phyloP scores from a whole-genome alignment of 2,113 vertebrate genomes.

The Paradoxurus hermaphroditus region DNA sequence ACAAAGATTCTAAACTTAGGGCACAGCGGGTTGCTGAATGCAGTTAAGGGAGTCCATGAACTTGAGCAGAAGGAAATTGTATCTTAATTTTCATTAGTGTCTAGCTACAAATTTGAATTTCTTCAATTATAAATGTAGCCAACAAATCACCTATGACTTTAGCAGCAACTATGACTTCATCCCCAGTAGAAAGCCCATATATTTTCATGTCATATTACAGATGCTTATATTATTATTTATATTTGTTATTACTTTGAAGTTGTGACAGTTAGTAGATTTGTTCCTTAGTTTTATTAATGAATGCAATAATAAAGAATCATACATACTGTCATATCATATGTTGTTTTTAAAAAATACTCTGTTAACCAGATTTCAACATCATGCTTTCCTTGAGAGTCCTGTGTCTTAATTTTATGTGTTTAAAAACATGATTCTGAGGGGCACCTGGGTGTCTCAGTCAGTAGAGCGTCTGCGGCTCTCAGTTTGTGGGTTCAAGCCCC shows the following conservation, averaged over 20 bases:
- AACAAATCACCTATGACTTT: not conserved
- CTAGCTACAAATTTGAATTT: not conserved
- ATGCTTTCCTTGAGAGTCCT: not conserved
- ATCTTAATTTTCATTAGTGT: not conserved
- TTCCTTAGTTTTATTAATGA: not conserved
- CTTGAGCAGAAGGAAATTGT: not conserved
- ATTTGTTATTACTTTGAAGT: not conserved
- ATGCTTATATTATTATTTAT: not conserved
- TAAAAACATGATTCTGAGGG: not conserved
- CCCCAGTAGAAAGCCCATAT: not conserved
- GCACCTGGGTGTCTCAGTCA: too few species aligned
- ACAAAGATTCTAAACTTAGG: not conserved
- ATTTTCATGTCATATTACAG: not conserved
- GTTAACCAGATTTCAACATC: not conserved
- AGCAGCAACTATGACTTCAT: not conserved
- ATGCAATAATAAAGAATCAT: not conserved
- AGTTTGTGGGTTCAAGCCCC: too few species aligned
- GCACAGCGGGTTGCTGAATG: fast-evolving
- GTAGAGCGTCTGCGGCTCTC: too few species aligned
- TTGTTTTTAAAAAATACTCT: not conserved
- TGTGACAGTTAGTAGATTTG: not conserved
- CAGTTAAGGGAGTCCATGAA: not conserved
- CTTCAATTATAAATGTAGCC: not conserved
- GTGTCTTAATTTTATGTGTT: not conserved
- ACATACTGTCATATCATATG: not conserved